phyloP scores from a whole-genome alignment of 2,113 vertebrate genomes.

The Nibea coibor region DNA sequence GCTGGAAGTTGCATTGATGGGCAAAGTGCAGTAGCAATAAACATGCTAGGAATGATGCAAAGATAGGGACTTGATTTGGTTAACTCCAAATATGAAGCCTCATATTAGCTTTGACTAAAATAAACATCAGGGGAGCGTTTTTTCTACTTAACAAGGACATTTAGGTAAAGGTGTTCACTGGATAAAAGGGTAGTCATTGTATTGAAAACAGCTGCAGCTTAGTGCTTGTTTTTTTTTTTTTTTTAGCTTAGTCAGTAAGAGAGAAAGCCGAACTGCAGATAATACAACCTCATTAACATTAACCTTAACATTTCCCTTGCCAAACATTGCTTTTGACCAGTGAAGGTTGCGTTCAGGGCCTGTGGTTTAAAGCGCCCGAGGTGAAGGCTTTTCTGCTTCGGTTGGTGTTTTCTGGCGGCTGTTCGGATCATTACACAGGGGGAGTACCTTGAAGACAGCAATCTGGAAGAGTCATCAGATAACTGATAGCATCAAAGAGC shows the following conservation, averaged over 20 bases:
- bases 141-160: too few species aligned
- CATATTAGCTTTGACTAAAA: too few species aligned
- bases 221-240: too few species aligned
- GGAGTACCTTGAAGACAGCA: constrained; percentile 17
- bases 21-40: background rate
- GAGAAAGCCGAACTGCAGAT: background rate
- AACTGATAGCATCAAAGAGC: constrained; percentile 2
- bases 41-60: too few species aligned
- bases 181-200: too few species aligned
- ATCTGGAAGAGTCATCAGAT: constrained; percentile 52
- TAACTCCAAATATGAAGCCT: too few species aligned
- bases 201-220: too few species aligned
- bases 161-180: too few species aligned
- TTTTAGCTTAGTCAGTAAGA: too few species aligned
- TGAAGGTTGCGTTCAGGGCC: background rate
- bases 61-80: background rate
- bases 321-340: background rate
- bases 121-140: too few species aligned
- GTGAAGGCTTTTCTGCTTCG: background rate
- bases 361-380: background rate
- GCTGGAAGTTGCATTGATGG: background rate
- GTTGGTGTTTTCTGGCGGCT: constrained; percentile 40
- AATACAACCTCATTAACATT: background rate
- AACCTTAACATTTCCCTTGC: background rate
- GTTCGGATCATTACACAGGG: constrained; percentile 25